Base-by-base conservation (phyloP, 2,888 invertebrate genomes). In the Ennomos fuscantarius region DNA sequence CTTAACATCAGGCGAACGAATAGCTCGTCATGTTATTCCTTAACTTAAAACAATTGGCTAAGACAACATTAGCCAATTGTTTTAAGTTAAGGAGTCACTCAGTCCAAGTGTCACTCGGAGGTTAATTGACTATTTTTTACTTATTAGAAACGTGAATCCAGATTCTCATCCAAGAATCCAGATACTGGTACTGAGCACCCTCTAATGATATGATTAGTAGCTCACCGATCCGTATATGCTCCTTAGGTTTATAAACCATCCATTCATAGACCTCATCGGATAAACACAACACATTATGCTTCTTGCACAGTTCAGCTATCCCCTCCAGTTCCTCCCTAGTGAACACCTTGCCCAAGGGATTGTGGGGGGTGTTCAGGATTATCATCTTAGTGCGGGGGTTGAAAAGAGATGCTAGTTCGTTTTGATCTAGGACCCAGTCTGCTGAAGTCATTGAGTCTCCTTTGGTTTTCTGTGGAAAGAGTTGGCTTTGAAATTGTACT, bases 341-440 rank as follows among this genome's bases (percentile, higher is more conserved):
- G 76, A 95, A 96, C 8, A 99, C 87, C 90, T 99, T 99, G 40
- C 99, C 99, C 0, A 98, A 85, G 0, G 99, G 99, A 88, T 99
- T 99, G 86, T 99, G 97, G 0, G 99, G 99, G 0, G 98, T 99
- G 87, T 99, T 99, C 11, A 99, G 72, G 53, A 99, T 96, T 1
- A 99, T 95, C 84, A 97, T 95, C 93, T 99, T 99, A 0, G 99
- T 99, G 80, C 96, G 97, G 1, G 89, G 77, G 70, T 94, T 98
- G 85, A 99, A 99, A 8, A 97, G 90, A 0, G 93, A 93, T 54
- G 94, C 94, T 32, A 99, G 85, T 79, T 99, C 98, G 8, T 93
- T 86, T 53, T 95, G 94, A 81, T 99, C 97, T n/a, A 99, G 89
- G 1, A 95, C 94, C 97, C 98, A 99, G 83, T 99, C 98, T 0